These are phyloP conservation scores for Pegoplata infirma DNA, from an alignment of 2,888 invertebrate species.

Conservation along the genomic window DNA sequence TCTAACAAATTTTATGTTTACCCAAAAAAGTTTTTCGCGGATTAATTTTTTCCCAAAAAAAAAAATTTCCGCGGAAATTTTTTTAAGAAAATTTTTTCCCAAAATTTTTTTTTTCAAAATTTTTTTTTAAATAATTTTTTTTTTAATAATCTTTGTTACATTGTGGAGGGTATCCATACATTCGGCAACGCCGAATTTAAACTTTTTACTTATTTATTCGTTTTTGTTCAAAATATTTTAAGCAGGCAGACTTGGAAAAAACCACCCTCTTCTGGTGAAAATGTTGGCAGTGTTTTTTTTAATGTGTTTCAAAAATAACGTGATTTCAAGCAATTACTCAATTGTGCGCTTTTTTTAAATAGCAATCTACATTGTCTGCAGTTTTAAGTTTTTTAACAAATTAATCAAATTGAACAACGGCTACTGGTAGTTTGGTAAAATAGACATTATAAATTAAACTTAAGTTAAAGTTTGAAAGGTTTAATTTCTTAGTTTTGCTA, in stretches of 20 bases:
- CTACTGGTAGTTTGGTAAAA: not conserved
- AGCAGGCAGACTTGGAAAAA: constrained; percentile 37
- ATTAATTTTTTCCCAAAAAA: too few relatives aligned
- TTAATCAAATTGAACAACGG: constrained; percentile 75
- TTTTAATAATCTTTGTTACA: too few relatives aligned
- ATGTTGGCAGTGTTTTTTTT: not conserved
- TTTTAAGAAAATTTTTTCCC: too few relatives aligned
- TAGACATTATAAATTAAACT: constrained; percentile 38
- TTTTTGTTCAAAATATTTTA: not conserved
- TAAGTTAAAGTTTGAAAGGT: constrained; percentile 29
- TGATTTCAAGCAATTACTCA: constrained; percentile 74
- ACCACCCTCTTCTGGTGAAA: constrained; percentile 37
- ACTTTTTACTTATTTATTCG: too few relatives aligned
- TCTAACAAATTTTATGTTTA: too few relatives aligned
- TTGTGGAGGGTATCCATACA: too few relatives aligned
- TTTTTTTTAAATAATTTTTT: too few relatives aligned
- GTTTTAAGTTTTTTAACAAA: constrained; percentile 76
- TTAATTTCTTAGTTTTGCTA: constrained; percentile 7
- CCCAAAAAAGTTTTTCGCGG: too few relatives aligned
- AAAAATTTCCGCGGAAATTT: too few relatives aligned
- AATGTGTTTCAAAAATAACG: constrained; percentile 65
- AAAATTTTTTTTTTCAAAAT: too few relatives aligned
- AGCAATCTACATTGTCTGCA: constrained; percentile 67
- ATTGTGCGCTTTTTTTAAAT: constrained; percentile 52
- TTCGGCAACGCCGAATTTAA: too few relatives aligned